These are phyloP conservation scores for Panthera leo DNA, from an alignment of 2,113 vertebrate genomes.

Conservation along the genomic window DNA sequence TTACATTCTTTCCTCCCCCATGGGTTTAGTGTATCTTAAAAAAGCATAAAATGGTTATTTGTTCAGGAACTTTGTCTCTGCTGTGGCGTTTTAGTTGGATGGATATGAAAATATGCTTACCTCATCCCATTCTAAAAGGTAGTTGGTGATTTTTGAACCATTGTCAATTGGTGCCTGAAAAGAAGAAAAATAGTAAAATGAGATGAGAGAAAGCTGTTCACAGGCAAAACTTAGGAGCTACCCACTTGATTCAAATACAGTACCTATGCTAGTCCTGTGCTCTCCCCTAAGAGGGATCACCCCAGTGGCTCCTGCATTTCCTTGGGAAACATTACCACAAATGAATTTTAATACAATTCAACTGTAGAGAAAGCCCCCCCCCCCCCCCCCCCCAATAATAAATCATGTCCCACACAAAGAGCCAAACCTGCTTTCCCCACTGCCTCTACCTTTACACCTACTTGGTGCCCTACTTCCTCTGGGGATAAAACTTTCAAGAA, in stretches of 20 bases:
- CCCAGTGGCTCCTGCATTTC: not conserved
- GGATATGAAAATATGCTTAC: constrained; percentile 83
- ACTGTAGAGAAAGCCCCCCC: not conserved
- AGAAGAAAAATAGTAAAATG: constrained; percentile 58
- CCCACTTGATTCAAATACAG: not conserved
- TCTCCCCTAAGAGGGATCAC: not conserved
- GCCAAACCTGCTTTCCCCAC: not conserved
- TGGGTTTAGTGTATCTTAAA: constrained; percentile 59
- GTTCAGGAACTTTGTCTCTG: not conserved
- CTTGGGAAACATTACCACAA: not conserved
- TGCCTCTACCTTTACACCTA: not conserved
- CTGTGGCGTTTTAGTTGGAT: constrained; percentile 10
- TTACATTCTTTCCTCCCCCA: constrained; percentile 37
- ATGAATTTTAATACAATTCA: not conserved
- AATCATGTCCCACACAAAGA: not conserved
- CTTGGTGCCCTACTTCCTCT: not conserved
- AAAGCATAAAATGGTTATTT: constrained; percentile 44
- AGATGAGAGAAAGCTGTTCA: constrained; percentile 64
- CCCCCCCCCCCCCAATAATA: not conserved
- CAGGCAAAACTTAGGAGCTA: not conserved
- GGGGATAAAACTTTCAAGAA: not conserved
- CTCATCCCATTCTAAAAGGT: constrained; percentile 99
- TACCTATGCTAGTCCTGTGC: not conserved
- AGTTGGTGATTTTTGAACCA: constrained; percentile 98
- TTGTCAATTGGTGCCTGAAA: constrained; percentile 94